Conservation (phyloP, 1,140 invertebrate genomes). For the fruit fly (Drosophila melanogaster) region Release_6_plus_ISO1_MT NT_037436.4:10779001-10779500, state of each 20-base stretch:
- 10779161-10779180: conserved; percentile 83
- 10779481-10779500: conserved; percentile 58
- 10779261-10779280: conserved; percentile 78
- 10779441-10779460: conserved; percentile 39
- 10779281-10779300: conserved; percentile 62
- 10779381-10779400: conserved; percentile 37
- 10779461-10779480: conserved; percentile 37
- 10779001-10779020: conserved; percentile 58
- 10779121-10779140: conserved; percentile 62
- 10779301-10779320: conserved; percentile 78
- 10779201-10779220: conserved; percentile 39
- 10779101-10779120: conserved; percentile 64
- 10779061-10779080: conserved; percentile 73
- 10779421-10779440: conserved; percentile 35
- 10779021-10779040: conserved; percentile 41
- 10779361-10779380: conserved; percentile 42
- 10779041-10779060: conserved; percentile 30
- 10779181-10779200: conserved; percentile 63
- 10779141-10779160: conserved; percentile 82
- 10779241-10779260: conserved; percentile 53
- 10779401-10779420: conserved; percentile 20
- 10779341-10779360: conserved; percentile 18
- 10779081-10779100: conserved; percentile 55
- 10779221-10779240: conserved; percentile 68
- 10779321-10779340: conserved; percentile 81